phyloP scores from a whole-genome alignment of 2,888 invertebrate genomes.

The Leptopilina myrica region DNA sequence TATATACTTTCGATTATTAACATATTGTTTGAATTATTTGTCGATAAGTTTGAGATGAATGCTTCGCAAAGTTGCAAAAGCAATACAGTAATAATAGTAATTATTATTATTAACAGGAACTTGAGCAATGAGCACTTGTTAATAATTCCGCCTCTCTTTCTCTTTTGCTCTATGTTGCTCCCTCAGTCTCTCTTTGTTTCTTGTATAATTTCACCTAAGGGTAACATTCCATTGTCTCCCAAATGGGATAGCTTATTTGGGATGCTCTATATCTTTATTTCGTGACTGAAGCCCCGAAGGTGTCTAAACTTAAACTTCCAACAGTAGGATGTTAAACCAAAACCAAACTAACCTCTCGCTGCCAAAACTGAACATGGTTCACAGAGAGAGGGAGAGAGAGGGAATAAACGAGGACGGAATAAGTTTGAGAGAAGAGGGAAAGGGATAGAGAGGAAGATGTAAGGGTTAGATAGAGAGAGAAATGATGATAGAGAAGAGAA shows the following conservation, averaged over 20 bases:
- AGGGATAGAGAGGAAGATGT: no score
- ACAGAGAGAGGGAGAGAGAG: background rate
- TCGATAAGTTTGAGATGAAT: background rate
- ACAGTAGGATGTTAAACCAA: slow-evolving; percentile 3
- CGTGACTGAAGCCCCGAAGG: background rate
- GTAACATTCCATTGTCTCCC: background rate
- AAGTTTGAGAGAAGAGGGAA: no score
- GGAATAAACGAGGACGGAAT: no score
- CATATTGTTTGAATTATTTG: background rate
- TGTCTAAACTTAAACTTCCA: slow-evolving; percentile 21
- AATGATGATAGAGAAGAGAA: no score
- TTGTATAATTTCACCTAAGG: slow-evolving; percentile 3
- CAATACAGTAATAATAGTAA: no score
- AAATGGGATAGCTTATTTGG: background rate
- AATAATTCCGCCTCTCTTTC: background rate
- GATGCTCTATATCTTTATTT: background rate
- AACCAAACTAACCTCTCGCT: slow-evolving; percentile 20
- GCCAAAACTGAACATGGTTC: slow-evolving; percentile 26
- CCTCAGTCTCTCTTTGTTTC: background rate
- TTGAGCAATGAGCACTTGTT: background rate
- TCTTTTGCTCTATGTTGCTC: no score
- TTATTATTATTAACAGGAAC: no score
- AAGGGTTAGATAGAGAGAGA: no score
- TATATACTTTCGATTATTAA: background rate
- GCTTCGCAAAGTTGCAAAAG: no score